These are phyloP conservation scores for Drepana falcataria DNA, from an alignment of 2,888 invertebrate species.

Conservation along the genomic window DNA sequence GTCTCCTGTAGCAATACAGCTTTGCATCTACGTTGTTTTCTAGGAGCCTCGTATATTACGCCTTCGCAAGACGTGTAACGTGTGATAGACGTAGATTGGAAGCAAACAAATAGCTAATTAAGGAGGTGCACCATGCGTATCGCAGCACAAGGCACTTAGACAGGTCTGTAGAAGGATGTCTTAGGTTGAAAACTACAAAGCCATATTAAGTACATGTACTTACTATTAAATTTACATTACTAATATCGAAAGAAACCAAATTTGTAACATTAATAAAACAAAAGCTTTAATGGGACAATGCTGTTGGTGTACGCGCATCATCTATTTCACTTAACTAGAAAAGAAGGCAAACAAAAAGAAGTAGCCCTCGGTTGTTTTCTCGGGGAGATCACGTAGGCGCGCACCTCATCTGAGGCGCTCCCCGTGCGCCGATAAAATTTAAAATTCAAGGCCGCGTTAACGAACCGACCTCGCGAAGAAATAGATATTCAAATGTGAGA, in stretches of 20 bases:
- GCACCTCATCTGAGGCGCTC: slow-evolving; percentile 73
- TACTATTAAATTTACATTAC: too few relatives aligned
- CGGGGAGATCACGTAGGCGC: slow-evolving; percentile 72
- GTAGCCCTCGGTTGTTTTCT: slow-evolving; percentile 64
- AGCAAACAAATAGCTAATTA: slow-evolving; percentile 45
- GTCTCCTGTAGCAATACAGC: not conserved
- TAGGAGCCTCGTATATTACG: slow-evolving; percentile 6
- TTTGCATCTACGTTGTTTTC: slow-evolving; percentile 6
- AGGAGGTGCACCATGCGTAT: slow-evolving; percentile 19
- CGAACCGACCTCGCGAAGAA: slow-evolving; percentile 78
- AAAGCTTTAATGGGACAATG: slow-evolving; percentile 7
- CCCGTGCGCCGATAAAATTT: slow-evolving; percentile 75
- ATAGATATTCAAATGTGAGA: slow-evolving; percentile 79
- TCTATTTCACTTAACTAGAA: slow-evolving; percentile 45
- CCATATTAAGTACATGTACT: too few relatives aligned
- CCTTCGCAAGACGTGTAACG: slow-evolving; percentile 14
- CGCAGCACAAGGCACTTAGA: slow-evolving; percentile 10
- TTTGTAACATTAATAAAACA: not conserved
- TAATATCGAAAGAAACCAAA: not conserved
- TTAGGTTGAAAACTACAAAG: too few relatives aligned
- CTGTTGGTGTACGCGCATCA: slow-evolving; percentile 22
- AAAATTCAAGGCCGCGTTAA: slow-evolving; percentile 79
- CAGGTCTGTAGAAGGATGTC: not conserved
- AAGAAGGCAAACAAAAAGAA: slow-evolving; percentile 62
- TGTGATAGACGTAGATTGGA: slow-evolving; percentile 19